These are phyloP conservation scores for Ctena decussata DNA, from an alignment of 2,888 invertebrate genomes.

Conservation along the genomic window DNA sequence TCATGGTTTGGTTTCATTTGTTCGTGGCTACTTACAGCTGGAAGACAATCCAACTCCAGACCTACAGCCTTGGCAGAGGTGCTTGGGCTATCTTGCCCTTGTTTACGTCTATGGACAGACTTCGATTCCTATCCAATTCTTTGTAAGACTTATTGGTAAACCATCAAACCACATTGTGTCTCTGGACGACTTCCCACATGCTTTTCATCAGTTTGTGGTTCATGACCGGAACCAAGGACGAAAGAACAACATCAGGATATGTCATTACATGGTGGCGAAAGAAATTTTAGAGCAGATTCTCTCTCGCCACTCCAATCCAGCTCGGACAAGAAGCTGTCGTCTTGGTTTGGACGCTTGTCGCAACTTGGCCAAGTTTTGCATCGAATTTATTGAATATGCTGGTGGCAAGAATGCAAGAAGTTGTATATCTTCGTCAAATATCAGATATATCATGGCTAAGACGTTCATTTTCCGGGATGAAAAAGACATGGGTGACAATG, in stretches of 20 bases:
- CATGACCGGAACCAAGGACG: conserved; percentile 45
- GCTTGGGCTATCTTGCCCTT: conserved; percentile 51
- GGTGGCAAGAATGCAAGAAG: conserved; percentile 54
- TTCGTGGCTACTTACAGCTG: conserved; percentile 53
- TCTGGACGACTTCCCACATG: conserved; percentile 49
- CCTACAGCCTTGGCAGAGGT: conserved; percentile 29
- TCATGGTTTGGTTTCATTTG: conserved; percentile 55
- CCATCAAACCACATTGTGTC: conserved; percentile 42
- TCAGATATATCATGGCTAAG: conserved; percentile 59
- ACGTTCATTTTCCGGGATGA: conserved; percentile 70
- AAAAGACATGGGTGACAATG: conserved; percentile 59
- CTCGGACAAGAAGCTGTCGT: background rate
- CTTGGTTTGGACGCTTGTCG: conserved; percentile 52
- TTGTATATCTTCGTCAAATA: conserved; percentile 18
- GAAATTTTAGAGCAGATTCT: conserved; percentile 67
- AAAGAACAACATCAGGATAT: conserved; percentile 56
- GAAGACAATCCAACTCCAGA: conserved; percentile 23
- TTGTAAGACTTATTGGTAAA: conserved; percentile 41
- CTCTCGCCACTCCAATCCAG: background rate
- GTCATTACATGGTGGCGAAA: conserved; percentile 63
- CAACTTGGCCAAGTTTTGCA: conserved; percentile 53
- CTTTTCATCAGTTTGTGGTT: conserved; percentile 51
- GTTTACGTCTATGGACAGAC: conserved; percentile 60
- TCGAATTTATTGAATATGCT: conserved; percentile 60
- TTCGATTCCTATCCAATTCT: conserved; percentile 57